phyloP scores from a whole-genome alignment of 2,797 vertebrate genomes.

The Toxotes lorentzi region DNA sequence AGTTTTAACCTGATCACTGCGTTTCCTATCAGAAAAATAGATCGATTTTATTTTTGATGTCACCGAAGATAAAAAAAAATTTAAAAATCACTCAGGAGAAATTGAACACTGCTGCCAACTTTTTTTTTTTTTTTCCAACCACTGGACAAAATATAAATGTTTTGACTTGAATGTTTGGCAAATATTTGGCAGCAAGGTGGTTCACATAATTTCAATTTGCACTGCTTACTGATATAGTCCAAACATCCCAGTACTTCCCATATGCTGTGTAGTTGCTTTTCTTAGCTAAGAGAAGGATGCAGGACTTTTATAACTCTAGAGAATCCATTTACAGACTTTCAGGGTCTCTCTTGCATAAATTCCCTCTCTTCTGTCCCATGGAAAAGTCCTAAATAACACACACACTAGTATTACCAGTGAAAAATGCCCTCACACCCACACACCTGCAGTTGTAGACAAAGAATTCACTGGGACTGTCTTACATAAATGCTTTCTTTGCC shows the following conservation, averaged over 20 bases:
- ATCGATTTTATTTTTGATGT: neutral
- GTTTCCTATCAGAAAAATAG: neutral
- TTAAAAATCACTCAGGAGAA: neutral
- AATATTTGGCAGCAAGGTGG: neutral
- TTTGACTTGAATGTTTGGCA: neutral
- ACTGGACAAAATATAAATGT: neutral
- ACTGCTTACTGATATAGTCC: neutral
- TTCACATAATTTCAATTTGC: slow-evolving; percentile 1
- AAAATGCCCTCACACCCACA: neutral
- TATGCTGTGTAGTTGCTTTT: neutral
- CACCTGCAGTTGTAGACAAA: neutral
- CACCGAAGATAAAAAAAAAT: too few species aligned
- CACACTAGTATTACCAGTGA: neutral
- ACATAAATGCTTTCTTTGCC: neutral
- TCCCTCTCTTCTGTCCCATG: too few species aligned
- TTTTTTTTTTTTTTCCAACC: neutral
- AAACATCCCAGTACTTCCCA: neutral
- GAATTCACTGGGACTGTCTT: neutral
- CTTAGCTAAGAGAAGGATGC: neutral
- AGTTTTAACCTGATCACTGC: neutral
- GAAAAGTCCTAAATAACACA: too few species aligned
- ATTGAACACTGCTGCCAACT: neutral
- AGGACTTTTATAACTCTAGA: neutral
- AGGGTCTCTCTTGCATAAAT: neutral
- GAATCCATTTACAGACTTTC: neutral